phyloP scores from a whole-genome alignment of 2,888 invertebrate species.

The Agrotis ipsilon region DNA sequence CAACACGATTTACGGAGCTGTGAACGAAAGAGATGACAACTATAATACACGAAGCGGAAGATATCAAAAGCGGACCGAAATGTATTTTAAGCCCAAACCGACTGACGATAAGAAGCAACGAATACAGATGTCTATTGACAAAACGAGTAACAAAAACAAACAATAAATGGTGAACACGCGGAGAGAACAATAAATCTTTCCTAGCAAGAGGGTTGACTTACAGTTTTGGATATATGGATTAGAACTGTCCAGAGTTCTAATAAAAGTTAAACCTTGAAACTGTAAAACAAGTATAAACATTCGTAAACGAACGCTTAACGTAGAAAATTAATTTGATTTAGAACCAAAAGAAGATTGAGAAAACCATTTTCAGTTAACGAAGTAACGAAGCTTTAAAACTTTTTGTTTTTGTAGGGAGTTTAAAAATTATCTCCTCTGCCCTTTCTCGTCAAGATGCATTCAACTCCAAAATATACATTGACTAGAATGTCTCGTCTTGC shows the following conservation, averaged over 20 bases:
- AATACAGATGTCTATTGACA: constrained; percentile 82
- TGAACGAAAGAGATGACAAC: constrained; percentile 70
- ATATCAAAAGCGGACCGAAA: constrained; percentile 64
- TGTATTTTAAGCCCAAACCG: constrained; percentile 66
- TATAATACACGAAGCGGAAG: constrained; percentile 56
- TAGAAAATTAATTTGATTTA: constrained; percentile 2
- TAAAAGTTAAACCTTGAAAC: constrained; percentile 4
- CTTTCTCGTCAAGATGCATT: constrained; percentile 39
- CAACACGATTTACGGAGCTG: constrained; percentile 61
- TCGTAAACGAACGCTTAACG: constrained; percentile 6
- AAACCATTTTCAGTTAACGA: constrained; percentile 10
- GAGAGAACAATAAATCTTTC: constrained; percentile 76
- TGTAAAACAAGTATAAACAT: constrained; percentile 19
- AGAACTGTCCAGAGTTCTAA: constrained; percentile 13
- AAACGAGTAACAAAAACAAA: constrained; percentile 79
- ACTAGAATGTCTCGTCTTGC: constrained; percentile 69
- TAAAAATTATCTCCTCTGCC: constrained; percentile 41
- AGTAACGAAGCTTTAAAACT: constrained; percentile 17
- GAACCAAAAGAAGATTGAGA: background rate
- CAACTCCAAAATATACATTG: constrained; percentile 68
- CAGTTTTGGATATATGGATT: constrained; percentile 8
- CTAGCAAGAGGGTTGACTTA: constrained; percentile 58
- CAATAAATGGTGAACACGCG: constrained; percentile 72
- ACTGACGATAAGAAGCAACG: constrained; percentile 70
- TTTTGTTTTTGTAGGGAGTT: constrained; percentile 47